Conservation (phyloP, 92 coral and sea anemone genomes). For the Isaurus tuberculatus region DNA sequence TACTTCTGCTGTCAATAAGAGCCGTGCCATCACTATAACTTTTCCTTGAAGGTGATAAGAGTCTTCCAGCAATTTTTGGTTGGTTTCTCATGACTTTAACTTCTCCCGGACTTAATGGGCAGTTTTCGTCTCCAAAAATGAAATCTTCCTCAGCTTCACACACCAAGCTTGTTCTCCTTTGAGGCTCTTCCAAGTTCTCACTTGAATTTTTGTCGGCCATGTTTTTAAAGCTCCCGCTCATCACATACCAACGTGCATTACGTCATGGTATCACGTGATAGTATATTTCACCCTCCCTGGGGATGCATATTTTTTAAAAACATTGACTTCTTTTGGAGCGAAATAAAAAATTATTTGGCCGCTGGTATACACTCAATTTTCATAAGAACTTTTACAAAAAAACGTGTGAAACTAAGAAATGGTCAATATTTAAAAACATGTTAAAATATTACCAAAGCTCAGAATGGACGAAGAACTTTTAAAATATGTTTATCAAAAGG, state of each 20-base stretch:
- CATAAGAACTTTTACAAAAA: too few relatives aligned
- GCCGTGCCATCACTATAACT: conserved; percentile 43
- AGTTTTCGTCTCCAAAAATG: conserved; percentile 66
- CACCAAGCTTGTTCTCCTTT: conserved; percentile 18
- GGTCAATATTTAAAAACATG: too few relatives aligned
- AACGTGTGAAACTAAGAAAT: too few relatives aligned
- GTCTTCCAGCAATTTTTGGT: conserved; percentile 71
- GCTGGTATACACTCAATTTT: too few relatives aligned
- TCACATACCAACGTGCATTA: conserved; percentile 75
- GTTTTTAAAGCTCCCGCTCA: conserved; percentile 87
- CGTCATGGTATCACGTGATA: conserved; percentile 61
- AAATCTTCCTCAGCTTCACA: conserved; percentile 29
- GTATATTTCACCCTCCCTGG: neutral
- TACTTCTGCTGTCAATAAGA: conserved; percentile 36
- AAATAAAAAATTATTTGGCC: too few relatives aligned
- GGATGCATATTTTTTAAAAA: too few relatives aligned
- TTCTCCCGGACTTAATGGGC: conserved; percentile 78
- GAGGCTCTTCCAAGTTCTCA: conserved; percentile 44
- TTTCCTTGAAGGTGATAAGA: conserved; percentile 79
- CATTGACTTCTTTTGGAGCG: too few relatives aligned
- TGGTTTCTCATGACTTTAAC: conserved; percentile 87
- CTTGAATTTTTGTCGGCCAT: conserved; percentile 70
- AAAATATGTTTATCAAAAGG: too few relatives aligned
- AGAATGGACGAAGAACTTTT: too few relatives aligned
- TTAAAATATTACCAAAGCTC: too few relatives aligned